Conservation (phyloP, 2,113 vertebrate genomes). For the Grallaria varia region DNA sequence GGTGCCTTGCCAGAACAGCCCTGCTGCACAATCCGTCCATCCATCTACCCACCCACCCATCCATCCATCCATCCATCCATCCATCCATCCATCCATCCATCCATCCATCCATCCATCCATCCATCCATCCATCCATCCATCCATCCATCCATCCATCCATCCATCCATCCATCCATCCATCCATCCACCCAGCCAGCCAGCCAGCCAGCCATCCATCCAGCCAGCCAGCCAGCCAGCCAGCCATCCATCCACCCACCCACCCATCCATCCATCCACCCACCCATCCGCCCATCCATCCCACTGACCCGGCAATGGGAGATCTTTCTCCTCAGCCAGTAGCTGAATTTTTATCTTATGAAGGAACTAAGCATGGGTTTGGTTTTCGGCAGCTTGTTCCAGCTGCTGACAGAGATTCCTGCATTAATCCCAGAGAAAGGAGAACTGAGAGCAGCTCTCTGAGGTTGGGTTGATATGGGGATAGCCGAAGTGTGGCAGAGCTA, state of each 20-base stretch:
- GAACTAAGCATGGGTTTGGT: not conserved
- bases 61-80: too few species aligned
- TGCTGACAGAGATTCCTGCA: not conserved
- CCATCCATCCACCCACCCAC: too few species aligned
- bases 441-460: not conserved
- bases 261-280: too few species aligned
- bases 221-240: too few species aligned
- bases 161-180: too few species aligned
- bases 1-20: not conserved
- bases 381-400: not conserved
- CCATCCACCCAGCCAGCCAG: too few species aligned
- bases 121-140: too few species aligned
- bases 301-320: rapidly evolving
- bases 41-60: too few species aligned
- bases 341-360: not conserved
- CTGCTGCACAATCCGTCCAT: not conserved
- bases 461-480: not conserved
- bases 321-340: not conserved
- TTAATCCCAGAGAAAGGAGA: not conserved
- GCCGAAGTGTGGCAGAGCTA: not conserved
- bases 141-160: not conserved
- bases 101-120: too few species aligned
- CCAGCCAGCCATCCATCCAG: too few species aligned
- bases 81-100: too few species aligned
- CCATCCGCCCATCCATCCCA: not conserved